A percentile compares a stretch with the other conserved stretches of the same genome.
These are phyloP conservation scores for Sardina pilchardus DNA, from an alignment of 2,113 vertebrate genomes.

Conservation along the genomic window DNA sequence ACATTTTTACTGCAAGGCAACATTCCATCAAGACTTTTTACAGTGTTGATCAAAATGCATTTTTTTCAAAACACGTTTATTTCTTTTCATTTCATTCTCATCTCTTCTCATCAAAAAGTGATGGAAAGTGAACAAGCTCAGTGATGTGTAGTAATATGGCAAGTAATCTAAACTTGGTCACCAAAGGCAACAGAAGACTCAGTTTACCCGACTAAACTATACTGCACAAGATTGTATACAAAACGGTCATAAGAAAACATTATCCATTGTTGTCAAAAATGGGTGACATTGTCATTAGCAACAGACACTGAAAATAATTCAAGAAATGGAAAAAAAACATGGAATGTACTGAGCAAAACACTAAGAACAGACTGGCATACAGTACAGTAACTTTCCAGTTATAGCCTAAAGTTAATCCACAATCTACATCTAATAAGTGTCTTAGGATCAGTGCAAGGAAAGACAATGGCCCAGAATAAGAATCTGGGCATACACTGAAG, in stretches of 20 bases:
- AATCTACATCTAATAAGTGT: background rate
- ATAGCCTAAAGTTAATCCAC: background rate
- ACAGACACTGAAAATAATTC: background rate
- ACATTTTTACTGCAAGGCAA: slow-evolving; percentile 66
- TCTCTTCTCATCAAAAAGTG: slow-evolving; percentile 41
- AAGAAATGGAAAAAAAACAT: background rate
- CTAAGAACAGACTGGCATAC: background rate
- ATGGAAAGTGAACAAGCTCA: slow-evolving; percentile 16
- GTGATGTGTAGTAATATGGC: background rate
- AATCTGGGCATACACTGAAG: background rate
- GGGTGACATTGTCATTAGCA: background rate
- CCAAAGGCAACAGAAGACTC: background rate
- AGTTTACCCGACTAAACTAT: background rate
- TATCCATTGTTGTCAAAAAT: background rate
- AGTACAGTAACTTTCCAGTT: background rate
- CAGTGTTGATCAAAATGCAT: background rate
- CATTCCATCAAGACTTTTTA: slow-evolving; percentile 50
- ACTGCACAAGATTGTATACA: background rate
- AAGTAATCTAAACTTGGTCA: background rate
- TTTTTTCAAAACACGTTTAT: slow-evolving; percentile 20
- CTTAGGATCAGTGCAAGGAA: background rate
- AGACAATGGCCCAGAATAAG: background rate
- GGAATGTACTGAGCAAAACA: background rate
- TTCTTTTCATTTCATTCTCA: slow-evolving; percentile 25
- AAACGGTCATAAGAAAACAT: background rate